A percentile compares a stretch with the other conserved stretches of the same genome.
Conservation (phyloP, 2,797 vertebrate species). For the Smutsia temminckii region DNA sequence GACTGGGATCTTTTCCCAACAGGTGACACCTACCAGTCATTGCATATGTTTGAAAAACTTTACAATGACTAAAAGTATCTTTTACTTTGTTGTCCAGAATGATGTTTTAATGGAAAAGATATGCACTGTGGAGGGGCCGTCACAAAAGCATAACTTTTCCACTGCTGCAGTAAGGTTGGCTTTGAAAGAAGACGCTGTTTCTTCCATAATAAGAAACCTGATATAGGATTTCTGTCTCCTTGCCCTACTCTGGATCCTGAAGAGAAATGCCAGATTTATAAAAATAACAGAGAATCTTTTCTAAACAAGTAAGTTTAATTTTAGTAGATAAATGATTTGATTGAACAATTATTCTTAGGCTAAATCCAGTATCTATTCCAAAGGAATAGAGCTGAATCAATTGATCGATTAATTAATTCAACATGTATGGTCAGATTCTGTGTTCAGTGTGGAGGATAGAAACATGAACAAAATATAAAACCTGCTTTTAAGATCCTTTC, state of each 20-base stretch:
- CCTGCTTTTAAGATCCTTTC: neutral
- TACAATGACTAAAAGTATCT: neutral
- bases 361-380: neutral
- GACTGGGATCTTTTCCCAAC: neutral
- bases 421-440: neutral
- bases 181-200: slow-evolving; percentile 75
- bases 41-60: neutral
- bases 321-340: slow-evolving; percentile 7
- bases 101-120: slow-evolving; percentile 52
- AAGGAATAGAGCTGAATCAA: neutral
- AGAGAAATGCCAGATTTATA: slow-evolving; percentile 76
- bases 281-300: slow-evolving; percentile 60
- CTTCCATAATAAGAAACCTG: slow-evolving; percentile 75
- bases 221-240: slow-evolving; percentile 62
- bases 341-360: neutral
- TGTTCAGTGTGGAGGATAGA: neutral
- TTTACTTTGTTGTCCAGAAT: slow-evolving; percentile 49
- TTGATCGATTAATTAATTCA: neutral
- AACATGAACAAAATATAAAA: neutral
- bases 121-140: slow-evolving; percentile 65
- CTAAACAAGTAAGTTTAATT: slow-evolving; percentile 74
- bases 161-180: slow-evolving; percentile 73
- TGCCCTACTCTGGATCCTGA: slow-evolving; percentile 69
- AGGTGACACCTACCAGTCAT: neutral
- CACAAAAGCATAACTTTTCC: slow-evolving; percentile 53